Evolutionary conservation across 2,888 invertebrate species (phyloP).

Genomic region (Papilio gigon): DNA sequence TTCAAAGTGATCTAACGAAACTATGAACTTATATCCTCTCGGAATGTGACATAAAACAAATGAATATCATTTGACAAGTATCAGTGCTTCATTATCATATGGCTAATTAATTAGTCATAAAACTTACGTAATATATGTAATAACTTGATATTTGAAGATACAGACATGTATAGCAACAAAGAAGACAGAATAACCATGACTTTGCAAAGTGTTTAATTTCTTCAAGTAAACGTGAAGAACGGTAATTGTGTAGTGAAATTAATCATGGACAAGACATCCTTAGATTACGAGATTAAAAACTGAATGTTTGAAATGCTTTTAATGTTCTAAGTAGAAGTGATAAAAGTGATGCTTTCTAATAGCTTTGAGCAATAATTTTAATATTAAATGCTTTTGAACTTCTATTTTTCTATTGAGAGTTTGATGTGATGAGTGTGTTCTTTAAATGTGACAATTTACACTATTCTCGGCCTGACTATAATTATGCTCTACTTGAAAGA

Average conservation of each 20-base stretch:
- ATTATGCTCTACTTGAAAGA: not conserved
- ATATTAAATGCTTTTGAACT: not conserved
- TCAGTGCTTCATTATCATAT: not conserved
- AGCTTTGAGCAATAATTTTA: conserved; percentile 2
- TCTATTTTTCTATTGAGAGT: not conserved
- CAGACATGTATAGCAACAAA: not conserved
- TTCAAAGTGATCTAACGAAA: not conserved
- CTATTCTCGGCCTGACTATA: not conserved
- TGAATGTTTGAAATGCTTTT: conserved; percentile 1
- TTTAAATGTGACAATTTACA: not conserved
- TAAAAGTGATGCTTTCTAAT: conserved; percentile 13
- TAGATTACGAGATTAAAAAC: not conserved
- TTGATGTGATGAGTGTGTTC: not conserved
- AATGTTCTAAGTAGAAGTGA: not conserved
- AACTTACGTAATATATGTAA: not conserved
- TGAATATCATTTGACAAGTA: not conserved
- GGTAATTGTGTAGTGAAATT: not conserved
- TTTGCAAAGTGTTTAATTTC: not conserved
- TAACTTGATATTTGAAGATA: not conserved
- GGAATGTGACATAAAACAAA: not conserved
- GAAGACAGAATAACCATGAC: not conserved
- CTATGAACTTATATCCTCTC: not conserved
- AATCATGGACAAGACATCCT: not conserved
- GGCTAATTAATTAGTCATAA: not conserved
- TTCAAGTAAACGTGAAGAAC: not conserved